Conservation (phyloP, 2,888 invertebrate genomes). For the Andrena camellia region DNA sequence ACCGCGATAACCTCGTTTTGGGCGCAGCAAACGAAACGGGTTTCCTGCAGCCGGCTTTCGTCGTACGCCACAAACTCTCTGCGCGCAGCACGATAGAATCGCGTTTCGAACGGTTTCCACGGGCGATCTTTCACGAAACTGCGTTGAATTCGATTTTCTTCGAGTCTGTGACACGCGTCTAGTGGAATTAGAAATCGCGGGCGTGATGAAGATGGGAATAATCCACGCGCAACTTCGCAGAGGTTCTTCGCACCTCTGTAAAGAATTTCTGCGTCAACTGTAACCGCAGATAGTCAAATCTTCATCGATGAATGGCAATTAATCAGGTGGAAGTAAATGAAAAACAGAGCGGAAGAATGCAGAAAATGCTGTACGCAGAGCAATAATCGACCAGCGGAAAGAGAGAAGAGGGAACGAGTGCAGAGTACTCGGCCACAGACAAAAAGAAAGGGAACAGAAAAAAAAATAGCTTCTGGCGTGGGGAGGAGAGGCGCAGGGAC, state of each 20-base stretch:
- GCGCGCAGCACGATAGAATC: slow-evolving; percentile 20
- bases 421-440: not conserved
- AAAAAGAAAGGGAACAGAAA: not conserved
- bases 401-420: not conserved
- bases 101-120: not conserved
- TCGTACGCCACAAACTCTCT: slow-evolving; percentile 32
- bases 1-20: slow-evolving; percentile 62
- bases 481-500: slow-evolving; percentile 27
- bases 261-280: too few species aligned
- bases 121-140: not conserved
- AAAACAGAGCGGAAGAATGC: not conserved
- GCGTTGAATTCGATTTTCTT: not conserved
- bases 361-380: not conserved
- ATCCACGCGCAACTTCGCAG: too few species aligned
- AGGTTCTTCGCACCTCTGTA: too few species aligned
- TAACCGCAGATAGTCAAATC: too few species aligned
- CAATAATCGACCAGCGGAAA: too few species aligned
- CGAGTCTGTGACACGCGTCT: not conserved
- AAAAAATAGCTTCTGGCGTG: slow-evolving; percentile 3
- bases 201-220: too few species aligned
- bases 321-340: not conserved
- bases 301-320: too few species aligned
- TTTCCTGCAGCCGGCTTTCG: slow-evolving; percentile 51
- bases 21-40: slow-evolving; percentile 59
- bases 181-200: too few species aligned